A percentile compares a stretch with the other conserved stretches of the same genome.
Evolutionary conservation across 2,888 invertebrate species (phyloP).

Genomic region (Neocrepidodera transversa): DNA sequence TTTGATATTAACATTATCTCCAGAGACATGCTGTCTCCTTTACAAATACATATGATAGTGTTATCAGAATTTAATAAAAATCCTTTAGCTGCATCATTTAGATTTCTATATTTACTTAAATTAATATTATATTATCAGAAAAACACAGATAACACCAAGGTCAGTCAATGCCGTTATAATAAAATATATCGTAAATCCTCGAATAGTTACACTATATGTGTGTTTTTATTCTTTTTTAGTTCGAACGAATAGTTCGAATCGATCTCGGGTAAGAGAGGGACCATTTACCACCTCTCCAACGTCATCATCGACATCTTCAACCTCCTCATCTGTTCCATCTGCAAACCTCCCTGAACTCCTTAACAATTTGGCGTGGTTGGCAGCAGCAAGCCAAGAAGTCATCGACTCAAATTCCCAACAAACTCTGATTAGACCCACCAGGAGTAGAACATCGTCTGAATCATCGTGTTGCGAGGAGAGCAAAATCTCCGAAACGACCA

Average conservation of each 20-base stretch:
- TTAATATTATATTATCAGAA: not conserved
- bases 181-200: not conserved
- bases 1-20: not conserved
- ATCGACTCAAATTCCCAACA: conserved; percentile 32
- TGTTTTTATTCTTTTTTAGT: conserved; percentile 38
- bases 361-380: conserved; percentile 43
- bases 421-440: conserved; percentile 39
- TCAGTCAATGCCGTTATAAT: not conserved
- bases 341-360: conserved; percentile 41
- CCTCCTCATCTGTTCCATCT: conserved; percentile 29
- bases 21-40: conserved; percentile 10
- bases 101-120: not conserved
- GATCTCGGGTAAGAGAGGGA: conserved; percentile 31
- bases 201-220: not conserved
- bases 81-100: not conserved
- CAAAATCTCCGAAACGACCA: conserved; percentile 46
- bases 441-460: conserved; percentile 46
- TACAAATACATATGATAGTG: not conserved
- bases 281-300: conserved; percentile 28
- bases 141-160: no score
- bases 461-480: conserved; percentile 50
- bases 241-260: conserved; percentile 31
- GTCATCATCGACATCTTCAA: conserved; percentile 30
- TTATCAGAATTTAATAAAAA: not conserved
- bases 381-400: conserved; percentile 38